Conservation (phyloP, 2,113 vertebrate genomes). For the Oxyura jamaicensis region DNA sequence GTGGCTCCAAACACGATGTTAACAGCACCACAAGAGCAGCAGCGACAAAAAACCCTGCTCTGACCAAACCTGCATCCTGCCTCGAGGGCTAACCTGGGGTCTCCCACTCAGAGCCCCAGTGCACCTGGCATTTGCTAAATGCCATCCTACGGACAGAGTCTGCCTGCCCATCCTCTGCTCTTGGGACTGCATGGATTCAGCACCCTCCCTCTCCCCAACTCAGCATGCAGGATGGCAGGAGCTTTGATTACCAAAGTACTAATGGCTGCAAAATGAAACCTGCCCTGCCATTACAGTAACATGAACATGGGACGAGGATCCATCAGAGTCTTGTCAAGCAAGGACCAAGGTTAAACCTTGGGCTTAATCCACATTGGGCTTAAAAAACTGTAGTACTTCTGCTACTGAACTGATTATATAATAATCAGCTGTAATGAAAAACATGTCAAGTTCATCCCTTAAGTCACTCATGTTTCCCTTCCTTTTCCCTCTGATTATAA, state of each 20-base stretch:
- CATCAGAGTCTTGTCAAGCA: slow-evolving; percentile 9
- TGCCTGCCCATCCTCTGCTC: neutral
- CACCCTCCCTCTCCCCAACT: fast-evolving
- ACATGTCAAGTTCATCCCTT: neutral
- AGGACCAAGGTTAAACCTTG: slow-evolving; percentile 2
- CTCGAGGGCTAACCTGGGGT: fast-evolving
- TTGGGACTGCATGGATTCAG: neutral
- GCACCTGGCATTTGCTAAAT: fast-evolving
- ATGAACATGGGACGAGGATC: neutral
- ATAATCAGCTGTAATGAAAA: slow-evolving; percentile 15
- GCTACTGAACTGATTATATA: slow-evolving; percentile 1
- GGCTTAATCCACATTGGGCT: neutral
- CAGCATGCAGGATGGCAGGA: fast-evolving
- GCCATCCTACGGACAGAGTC: too few relatives aligned
- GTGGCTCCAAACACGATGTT: neutral
- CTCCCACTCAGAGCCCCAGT: neutral
- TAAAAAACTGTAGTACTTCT: neutral
- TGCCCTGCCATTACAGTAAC: fast-evolving
- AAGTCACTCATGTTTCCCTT: slow-evolving; percentile 4
- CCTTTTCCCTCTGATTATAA: slow-evolving; percentile 10
- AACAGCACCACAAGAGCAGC: neutral
- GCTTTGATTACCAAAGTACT: neutral
- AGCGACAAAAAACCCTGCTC: neutral
- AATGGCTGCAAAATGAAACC: neutral
- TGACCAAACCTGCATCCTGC: neutral